Conservation (phyloP, 2,113 vertebrate genomes). For the Salminus brasiliensis region DNA sequence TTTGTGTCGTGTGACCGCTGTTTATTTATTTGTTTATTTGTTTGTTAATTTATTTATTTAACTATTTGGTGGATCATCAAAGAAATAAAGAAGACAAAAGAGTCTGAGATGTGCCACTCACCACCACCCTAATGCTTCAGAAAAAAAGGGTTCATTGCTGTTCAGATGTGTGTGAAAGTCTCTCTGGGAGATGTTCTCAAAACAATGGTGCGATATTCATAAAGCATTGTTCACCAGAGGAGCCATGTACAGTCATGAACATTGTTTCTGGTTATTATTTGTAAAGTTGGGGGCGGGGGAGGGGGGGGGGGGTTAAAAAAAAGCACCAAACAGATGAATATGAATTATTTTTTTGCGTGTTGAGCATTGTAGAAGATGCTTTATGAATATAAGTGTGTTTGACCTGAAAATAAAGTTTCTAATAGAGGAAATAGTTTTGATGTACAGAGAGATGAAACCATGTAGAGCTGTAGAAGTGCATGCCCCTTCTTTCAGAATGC, state of each 20-base stretch:
- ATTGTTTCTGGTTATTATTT: constrained; percentile 27
- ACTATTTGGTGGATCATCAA: constrained; percentile 53
- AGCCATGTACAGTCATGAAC: constrained; percentile 42
- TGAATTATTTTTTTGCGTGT: constrained; percentile 53
- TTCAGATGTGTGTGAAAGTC: constrained; percentile 66
- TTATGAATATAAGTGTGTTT: constrained; percentile 79
- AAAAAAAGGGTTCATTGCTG: constrained; percentile 60
- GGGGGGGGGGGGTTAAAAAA: not conserved
- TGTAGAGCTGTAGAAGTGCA: constrained; percentile 75
- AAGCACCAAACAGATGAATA: constrained; percentile 44
- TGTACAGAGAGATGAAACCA: constrained; percentile 72
- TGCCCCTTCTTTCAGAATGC: constrained; percentile 74
- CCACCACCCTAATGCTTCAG: constrained; percentile 10
- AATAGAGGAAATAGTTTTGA: constrained; percentile 76
- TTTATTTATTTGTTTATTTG: constrained; percentile 15
- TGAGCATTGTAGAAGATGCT: constrained; percentile 73
- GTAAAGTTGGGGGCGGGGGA: not conserved
- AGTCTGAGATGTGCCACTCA: constrained; percentile 20
- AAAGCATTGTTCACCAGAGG: constrained; percentile 72
- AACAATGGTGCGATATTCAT: constrained; percentile 72
- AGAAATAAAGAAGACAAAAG: constrained; percentile 50
- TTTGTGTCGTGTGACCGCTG: constrained; percentile 54
- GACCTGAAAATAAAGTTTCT: constrained; percentile 65
- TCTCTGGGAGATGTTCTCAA: constrained; percentile 56
- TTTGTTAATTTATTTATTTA: not conserved